A percentile compares a stretch with the other conserved stretches of the same genome.
These are phyloP conservation scores for Anthophora plumipes DNA, from an alignment of 2,888 invertebrate genomes.

Conservation along the genomic window DNA sequence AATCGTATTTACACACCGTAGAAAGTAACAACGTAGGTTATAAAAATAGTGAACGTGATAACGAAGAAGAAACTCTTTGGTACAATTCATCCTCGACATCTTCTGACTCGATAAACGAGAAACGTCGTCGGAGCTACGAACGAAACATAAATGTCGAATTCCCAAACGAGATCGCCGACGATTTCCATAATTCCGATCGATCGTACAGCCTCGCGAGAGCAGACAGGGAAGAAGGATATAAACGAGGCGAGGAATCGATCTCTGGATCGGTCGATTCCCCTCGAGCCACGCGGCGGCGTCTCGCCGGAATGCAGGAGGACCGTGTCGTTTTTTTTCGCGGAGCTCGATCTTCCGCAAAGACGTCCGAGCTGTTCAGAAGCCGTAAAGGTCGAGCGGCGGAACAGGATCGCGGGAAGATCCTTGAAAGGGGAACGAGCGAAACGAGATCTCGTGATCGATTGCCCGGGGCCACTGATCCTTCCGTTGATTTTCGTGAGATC, in stretches of 20 bases:
- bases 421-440: conserved; percentile 33
- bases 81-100: neutral
- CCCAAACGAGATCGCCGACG: neutral
- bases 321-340: conserved; percentile 33
- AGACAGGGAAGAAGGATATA: neutral
- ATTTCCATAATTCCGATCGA: conserved; percentile 27
- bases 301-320: conserved; percentile 41
- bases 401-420: conserved; percentile 41
- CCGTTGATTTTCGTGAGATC: conserved; percentile 28
- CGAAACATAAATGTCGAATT: neutral
- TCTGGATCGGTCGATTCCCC: conserved; percentile 3
- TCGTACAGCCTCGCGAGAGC: too few relatives aligned
- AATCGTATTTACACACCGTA: neutral
- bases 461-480: conserved; percentile 19
- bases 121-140: neutral
- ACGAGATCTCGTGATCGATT: conserved; percentile 37
- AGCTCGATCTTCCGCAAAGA: conserved; percentile 45
- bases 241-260: conserved; percentile 12
- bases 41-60: neutral
- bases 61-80: neutral
- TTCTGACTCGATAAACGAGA: neutral
- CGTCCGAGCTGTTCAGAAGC: conserved; percentile 28
- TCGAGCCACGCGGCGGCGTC: neutral
- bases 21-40: too few relatives aligned
- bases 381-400: conserved; percentile 37